Evolutionary conservation across 2,888 invertebrate species (phyloP).

Genomic region (Xanthia togata): DNA sequence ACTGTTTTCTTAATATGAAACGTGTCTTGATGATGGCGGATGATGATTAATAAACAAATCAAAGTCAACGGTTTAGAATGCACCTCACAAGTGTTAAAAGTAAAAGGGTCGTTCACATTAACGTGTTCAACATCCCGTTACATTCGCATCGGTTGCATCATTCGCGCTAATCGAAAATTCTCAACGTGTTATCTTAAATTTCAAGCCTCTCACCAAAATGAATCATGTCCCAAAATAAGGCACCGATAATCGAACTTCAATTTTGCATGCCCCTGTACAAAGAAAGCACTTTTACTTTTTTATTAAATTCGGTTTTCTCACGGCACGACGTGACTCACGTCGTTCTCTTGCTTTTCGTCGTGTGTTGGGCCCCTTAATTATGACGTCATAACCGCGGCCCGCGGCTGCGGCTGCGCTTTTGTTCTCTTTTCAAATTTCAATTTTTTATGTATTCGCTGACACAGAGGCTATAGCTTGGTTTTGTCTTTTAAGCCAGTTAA

Average conservation of each 20-base stretch:
- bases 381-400: constrained; percentile 83
- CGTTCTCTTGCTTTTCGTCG: constrained; percentile 75
- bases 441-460: constrained; percentile 82
- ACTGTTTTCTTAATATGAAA: constrained; percentile 11
- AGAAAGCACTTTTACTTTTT: constrained; percentile 90
- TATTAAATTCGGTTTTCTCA: constrained; percentile 83
- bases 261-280: constrained; percentile 84
- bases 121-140: constrained; percentile 79
- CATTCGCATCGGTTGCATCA: constrained; percentile 79
- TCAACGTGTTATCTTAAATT: constrained; percentile 83
- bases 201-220: constrained; percentile 84
- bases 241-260: constrained; percentile 83
- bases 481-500: constrained; percentile 76
- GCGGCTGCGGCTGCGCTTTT: constrained; percentile 67
- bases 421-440: constrained; percentile 78
- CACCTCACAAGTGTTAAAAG: constrained; percentile 63
- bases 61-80: constrained; percentile 43
- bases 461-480: constrained; percentile 76
- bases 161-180: constrained; percentile 85
- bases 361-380: constrained; percentile 83
- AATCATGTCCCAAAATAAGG: constrained; percentile 85
- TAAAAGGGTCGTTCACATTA: constrained; percentile 75
- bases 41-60: constrained; percentile 52
- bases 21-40: constrained; percentile 24
- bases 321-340: constrained; percentile 83